Conservation (phyloP, 2,113 vertebrate species). For the Oreochromis aureus region DNA sequence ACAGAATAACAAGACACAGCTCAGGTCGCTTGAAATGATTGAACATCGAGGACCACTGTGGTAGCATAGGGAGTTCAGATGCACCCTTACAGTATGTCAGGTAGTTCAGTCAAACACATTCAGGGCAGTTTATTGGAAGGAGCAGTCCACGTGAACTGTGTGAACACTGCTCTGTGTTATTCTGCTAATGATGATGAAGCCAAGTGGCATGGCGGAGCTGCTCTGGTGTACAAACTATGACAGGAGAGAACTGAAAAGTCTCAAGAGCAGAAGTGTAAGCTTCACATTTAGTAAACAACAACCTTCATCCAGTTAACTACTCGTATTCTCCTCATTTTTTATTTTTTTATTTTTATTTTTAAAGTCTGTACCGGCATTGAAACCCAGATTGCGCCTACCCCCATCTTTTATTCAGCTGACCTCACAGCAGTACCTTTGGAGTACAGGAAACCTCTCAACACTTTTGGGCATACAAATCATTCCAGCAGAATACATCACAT, state of each 20-base stretch:
- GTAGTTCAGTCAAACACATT: background rate
- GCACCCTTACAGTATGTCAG: background rate
- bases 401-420: conserved; percentile 27
- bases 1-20: background rate
- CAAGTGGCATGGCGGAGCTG: background rate
- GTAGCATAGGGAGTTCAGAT: background rate
- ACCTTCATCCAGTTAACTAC: background rate
- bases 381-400: background rate
- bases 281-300: background rate
- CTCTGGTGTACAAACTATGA: background rate
- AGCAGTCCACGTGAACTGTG: background rate
- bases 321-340: background rate
- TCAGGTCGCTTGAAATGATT: background rate
- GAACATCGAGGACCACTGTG: background rate
- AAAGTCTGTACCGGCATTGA: background rate
- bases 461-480: conserved; percentile 34
- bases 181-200: background rate
- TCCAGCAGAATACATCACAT: conserved; percentile 16
- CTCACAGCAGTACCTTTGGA: background rate
- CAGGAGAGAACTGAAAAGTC: conserved; percentile 5
- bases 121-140: background rate
- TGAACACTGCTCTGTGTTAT: background rate
- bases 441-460: conserved; percentile 24
- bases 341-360: background rate
- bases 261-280: background rate